Base-by-base conservation (phyloP, 2,113 vertebrate species). In the Channa maculata region DNA sequence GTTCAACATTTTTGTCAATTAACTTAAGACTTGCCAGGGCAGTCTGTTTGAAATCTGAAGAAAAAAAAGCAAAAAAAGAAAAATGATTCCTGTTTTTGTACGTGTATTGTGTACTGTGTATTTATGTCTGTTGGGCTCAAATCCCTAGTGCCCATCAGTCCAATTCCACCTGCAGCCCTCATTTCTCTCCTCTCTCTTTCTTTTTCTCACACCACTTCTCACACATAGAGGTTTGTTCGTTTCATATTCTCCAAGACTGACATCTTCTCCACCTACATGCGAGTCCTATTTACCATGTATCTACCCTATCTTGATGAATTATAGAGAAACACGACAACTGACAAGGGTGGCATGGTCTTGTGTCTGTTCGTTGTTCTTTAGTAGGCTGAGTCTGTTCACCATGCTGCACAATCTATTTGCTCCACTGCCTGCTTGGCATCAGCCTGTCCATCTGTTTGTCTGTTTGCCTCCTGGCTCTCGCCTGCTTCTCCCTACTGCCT, bases 371-470 rank as follows among this genome's bases (percentile, higher is more conserved):
- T 86, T 84, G 88, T 89, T 90, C 87, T 89, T 91, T 88, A 88
- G 85, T 92, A 89, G 82, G 84, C 86, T 79, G 83, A 89, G 80
- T 78, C 82, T 88, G 87, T 89, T 92, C 90, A 86, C 90, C 89
- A 88, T 86, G 89, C 89, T 85, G 86, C 90, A 90, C 91, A 92
- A 91, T 93, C 90, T 93, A 90, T 92, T 91, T 92, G 92, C 90
- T 88, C 88, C 91, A 84, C 86, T 89, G 92, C 91, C 88, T 87
- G 90, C 88, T 91, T 93, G 91, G 93, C 93, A 92, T 86, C 75
- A 70, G 91, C 90, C 92, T 89, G 92, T 94, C 94, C 92, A 91
- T 94, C 93, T 94, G 91, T 90, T 89, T 89, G 89, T 88, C 89
- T 92, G 91, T 90, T 91, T 88, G 88, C 90, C 90, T 92, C 86